Evolutionary conservation across 2,888 invertebrate genomes (phyloP).

Genomic region (Lepidochitona cinerea): DNA sequence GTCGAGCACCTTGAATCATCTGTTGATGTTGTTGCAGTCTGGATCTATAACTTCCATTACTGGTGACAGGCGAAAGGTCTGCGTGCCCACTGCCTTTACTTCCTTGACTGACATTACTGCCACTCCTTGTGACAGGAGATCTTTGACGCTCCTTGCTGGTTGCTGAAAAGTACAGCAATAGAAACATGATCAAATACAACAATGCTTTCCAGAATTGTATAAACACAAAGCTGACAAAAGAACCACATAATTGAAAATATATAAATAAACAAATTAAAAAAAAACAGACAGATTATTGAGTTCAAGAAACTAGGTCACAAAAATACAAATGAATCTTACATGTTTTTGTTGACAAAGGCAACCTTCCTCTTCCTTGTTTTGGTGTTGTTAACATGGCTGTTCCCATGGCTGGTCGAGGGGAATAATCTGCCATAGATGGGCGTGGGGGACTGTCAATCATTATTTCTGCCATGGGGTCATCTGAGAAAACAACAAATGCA

Average conservation of each 20-base stretch:
- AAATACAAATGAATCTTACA: background rate
- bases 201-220: too few species aligned
- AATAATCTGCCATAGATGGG: slow-evolving; percentile 10
- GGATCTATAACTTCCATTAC: slow-evolving; percentile 50
- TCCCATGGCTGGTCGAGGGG: slow-evolving; percentile 1
- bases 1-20: background rate
- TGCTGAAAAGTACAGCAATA: too few species aligned
- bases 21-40: slow-evolving; percentile 36
- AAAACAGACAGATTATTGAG: too few species aligned
- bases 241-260: too few species aligned
- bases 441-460: slow-evolving; percentile 58
- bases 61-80: slow-evolving; percentile 41
- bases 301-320: too few species aligned
- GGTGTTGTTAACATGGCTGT: background rate
- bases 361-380: background rate
- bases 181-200: too few species aligned
- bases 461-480: slow-evolving; percentile 48
- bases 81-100: background rate
- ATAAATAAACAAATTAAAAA: too few species aligned
- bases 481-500: too few species aligned
- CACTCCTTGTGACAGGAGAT: background rate
- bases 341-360: background rate
- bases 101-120: background rate
- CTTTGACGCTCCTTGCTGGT: background rate
- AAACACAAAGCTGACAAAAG: too few species aligned